These are phyloP conservation scores for Helleia helle DNA, from an alignment of 2,888 invertebrate species.

Conservation along the genomic window DNA sequence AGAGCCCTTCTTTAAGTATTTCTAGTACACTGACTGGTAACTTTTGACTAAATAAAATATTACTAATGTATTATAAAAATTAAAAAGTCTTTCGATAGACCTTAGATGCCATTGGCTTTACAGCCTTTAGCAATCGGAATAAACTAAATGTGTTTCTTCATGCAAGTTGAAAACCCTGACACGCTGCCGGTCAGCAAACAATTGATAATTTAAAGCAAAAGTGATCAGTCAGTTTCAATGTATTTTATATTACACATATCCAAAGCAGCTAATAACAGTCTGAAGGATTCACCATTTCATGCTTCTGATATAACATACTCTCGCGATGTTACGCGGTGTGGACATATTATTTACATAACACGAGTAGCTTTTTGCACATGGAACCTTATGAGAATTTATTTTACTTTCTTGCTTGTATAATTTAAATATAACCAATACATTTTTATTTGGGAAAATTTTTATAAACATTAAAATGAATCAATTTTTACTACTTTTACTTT, in stretches of 20 bases:
- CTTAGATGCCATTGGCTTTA: too few species aligned
- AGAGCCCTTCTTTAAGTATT: constrained; percentile 10
- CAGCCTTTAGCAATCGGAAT: too few species aligned
- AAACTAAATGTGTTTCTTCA: too few species aligned
- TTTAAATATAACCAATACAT: too few species aligned
- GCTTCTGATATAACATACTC: constrained; percentile 19
- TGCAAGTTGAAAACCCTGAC: too few species aligned
- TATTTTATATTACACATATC: constrained; percentile 17
- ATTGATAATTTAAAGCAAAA: not conserved
- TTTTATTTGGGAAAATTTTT: too few species aligned
- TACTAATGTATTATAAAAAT: too few species aligned
- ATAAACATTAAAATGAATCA: too few species aligned
- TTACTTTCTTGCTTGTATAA: not conserved
- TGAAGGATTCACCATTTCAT: constrained; percentile 28
- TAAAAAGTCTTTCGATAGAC: too few species aligned
- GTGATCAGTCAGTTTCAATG: not conserved
- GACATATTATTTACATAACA: not conserved
- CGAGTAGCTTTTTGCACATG: not conserved
- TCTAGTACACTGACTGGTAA: constrained; percentile 1
- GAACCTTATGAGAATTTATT: constrained; percentile 2
- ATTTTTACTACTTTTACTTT: too few species aligned
- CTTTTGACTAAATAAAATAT: not conserved
- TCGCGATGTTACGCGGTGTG: constrained; percentile 4
- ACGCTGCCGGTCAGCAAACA: too few species aligned
- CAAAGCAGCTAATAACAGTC: constrained; percentile 32